These are phyloP conservation scores for Epizoanthus scotinus DNA, from an alignment of 92 coral and sea anemone genomes.

Conservation along the genomic window DNA sequence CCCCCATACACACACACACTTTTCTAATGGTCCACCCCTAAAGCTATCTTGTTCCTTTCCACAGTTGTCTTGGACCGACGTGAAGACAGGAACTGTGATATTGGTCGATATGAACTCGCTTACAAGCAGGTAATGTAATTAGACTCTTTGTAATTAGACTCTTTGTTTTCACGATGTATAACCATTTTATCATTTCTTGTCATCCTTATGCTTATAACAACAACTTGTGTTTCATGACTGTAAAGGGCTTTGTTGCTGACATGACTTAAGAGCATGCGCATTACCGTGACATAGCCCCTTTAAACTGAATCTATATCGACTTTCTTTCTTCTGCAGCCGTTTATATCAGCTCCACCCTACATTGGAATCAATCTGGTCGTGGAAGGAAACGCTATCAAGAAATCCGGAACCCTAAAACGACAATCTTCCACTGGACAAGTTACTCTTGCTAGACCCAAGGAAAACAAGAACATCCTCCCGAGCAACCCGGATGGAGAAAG, in stretches of 20 bases:
- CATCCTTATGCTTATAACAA: too few species aligned
- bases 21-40: too few species aligned
- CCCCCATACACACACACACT: too few species aligned
- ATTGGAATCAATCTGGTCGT: slow-evolving; percentile 87
- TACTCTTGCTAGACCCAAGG: slow-evolving; percentile 67
- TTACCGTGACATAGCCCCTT: too few species aligned
- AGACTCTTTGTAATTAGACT: too few species aligned
- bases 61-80: slow-evolving; percentile 90
- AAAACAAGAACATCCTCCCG: slow-evolving; percentile 40
- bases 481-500: slow-evolving; percentile 6
- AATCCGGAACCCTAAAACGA: slow-evolving; percentile 39
- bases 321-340: slow-evolving; percentile 59
- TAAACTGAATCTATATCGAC: too few species aligned
- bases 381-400: slow-evolving; percentile 80
- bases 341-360: slow-evolving; percentile 90
- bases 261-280: too few species aligned
- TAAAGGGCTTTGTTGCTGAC: too few species aligned
- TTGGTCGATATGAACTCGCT: slow-evolving; percentile 92
- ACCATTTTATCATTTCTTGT: too few species aligned
- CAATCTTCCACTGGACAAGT: slow-evolving; percentile 51
- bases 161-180: too few species aligned
- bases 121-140: slow-evolving; percentile 97
- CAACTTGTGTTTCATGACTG: too few species aligned
- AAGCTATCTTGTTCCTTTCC: neutral
- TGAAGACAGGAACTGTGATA: slow-evolving; percentile 94